phyloP scores from a whole-genome alignment of 1,140 invertebrate genomes.

The Aphidius gifuensis region DNA sequence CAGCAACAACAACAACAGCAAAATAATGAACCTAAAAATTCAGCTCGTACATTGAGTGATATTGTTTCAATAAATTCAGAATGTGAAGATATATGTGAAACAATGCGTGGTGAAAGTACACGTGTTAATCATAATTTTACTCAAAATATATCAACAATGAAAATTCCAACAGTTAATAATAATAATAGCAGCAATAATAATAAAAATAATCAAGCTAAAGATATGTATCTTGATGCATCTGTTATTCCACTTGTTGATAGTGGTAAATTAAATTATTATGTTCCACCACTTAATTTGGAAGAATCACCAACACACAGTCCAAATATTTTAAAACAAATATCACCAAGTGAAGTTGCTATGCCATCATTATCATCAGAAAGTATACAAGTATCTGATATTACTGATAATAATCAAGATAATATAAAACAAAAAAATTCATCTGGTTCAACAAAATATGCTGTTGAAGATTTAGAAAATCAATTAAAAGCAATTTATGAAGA shows the following conservation, averaged over 20 bases:
- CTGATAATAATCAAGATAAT: neutral
- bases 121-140: conserved; percentile 23
- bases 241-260: conserved; percentile 1
- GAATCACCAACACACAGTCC: neutral
- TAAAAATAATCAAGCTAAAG: conserved; percentile 20
- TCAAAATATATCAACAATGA: conserved; percentile 35
- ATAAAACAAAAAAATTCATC: neutral
- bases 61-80: conserved; percentile 68
- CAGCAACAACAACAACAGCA: conserved; percentile 35
- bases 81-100: conserved; percentile 58
- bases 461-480: conserved; percentile 56
- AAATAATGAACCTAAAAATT: conserved; percentile 51
- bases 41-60: conserved; percentile 66
- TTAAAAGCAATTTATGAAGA: conserved; percentile 55
- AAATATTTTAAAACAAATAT: conserved; percentile 5
- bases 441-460: conserved; percentile 12
- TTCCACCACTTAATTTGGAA: conserved; percentile 38
- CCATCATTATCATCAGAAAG: conserved; percentile 10
- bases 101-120: conserved; percentile 33
- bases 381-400: conserved; percentile 13
- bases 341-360: conserved; percentile 4
- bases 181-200: conserved; percentile 16
- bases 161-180: conserved; percentile 17
- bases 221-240: conserved; percentile 28
- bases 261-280: neutral